These are phyloP conservation scores for Trachelus iudaicus DNA, from an alignment of 2,888 invertebrate genomes.

Conservation along the genomic window DNA sequence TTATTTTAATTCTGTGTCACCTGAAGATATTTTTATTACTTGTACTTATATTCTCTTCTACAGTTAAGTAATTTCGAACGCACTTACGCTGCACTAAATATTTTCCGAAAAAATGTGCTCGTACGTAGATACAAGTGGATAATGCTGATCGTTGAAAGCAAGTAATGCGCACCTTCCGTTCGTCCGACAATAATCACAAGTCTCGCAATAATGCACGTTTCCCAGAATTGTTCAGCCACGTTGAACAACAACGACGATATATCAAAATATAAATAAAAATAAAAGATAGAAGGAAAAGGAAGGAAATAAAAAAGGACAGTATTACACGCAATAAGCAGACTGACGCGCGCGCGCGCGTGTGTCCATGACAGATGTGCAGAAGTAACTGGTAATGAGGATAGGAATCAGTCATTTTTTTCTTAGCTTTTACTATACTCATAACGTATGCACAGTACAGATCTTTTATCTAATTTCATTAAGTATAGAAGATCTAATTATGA, in stretches of 20 bases:
- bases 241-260: neutral
- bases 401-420: neutral
- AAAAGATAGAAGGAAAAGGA: no score
- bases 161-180: neutral
- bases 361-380: neutral
- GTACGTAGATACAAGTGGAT: neutral
- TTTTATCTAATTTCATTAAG: neutral
- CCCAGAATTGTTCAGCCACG: neutral
- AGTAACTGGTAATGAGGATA: neutral
- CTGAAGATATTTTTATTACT: neutral
- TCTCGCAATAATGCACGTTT: neutral
- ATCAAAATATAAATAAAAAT: neutral
- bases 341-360: no score
- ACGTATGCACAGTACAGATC: neutral
- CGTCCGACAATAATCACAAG: neutral
- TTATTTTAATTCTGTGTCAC: neutral
- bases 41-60: neutral
- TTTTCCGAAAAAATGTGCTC: neutral
- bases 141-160: neutral
- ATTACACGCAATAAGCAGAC: no score
- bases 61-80: neutral
- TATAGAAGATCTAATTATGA: neutral
- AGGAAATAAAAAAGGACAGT: neutral
- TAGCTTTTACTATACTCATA: neutral
- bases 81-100: neutral